These are phyloP conservation scores for Platichthys flesus DNA, from an alignment of 2,113 vertebrate genomes.

Conservation along the genomic window DNA sequence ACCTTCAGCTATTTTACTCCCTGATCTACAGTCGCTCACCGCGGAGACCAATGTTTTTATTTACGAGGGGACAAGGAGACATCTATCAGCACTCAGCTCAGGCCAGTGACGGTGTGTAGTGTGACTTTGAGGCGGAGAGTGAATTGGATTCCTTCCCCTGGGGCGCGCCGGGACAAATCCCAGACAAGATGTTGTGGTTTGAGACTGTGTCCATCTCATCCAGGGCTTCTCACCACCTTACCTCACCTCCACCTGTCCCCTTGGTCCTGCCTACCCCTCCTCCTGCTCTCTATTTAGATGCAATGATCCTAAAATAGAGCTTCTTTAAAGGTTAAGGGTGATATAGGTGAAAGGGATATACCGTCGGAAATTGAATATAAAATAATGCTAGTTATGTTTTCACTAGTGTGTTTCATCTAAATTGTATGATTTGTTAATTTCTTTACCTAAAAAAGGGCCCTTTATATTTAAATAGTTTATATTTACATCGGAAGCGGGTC, in stretches of 20 bases:
- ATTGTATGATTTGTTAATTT: too few species aligned
- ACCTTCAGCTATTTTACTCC: slow-evolving; percentile 60
- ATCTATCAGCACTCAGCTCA: slow-evolving; percentile 67
- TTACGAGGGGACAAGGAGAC: slow-evolving; percentile 56
- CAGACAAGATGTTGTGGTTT: slow-evolving; percentile 53
- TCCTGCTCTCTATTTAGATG: slow-evolving; percentile 7
- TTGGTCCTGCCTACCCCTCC: slow-evolving; percentile 46
- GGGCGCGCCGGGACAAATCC: slow-evolving; percentile 44
- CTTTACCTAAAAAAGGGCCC: too few species aligned
- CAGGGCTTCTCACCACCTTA: slow-evolving; percentile 16
- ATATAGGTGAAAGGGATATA: too few species aligned
- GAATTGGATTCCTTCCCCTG: slow-evolving; percentile 61
- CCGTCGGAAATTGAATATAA: too few species aligned
- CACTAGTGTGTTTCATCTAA: too few species aligned
- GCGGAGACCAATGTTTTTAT: slow-evolving; percentile 59
- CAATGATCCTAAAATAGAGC: slow-evolving; percentile 63
- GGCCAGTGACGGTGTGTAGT: slow-evolving; percentile 58
- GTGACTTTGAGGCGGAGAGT: slow-evolving; percentile 64
- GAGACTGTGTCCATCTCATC: slow-evolving; percentile 34
- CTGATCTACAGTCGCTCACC: slow-evolving; percentile 64
- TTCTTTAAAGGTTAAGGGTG: slow-evolving; percentile 29
- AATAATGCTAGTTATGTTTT: too few species aligned
- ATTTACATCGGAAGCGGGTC: too few species aligned
- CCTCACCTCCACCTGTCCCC: slow-evolving; percentile 30
- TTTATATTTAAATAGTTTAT: too few species aligned